Evolutionary conservation across 2,888 invertebrate genomes (phyloP).

Genomic region (Pterostichus madidus): DNA sequence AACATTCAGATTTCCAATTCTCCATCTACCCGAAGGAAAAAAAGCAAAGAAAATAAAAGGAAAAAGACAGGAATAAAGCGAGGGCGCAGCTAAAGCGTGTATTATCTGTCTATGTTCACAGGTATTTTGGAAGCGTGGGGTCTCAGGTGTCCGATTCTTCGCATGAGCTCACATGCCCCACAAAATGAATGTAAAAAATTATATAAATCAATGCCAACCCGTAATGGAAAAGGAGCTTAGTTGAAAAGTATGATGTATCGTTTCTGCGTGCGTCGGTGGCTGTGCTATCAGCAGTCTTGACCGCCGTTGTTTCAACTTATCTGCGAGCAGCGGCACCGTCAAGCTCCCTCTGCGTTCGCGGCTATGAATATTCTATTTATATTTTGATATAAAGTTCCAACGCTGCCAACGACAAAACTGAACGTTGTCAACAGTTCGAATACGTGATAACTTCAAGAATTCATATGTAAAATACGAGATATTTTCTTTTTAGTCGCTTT

Average conservation of each 20-base stretch:
- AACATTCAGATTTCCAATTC: slow-evolving; percentile 61
- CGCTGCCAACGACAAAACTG: slow-evolving; percentile 15
- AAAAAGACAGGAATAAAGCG: background rate
- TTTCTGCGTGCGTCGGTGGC: slow-evolving; percentile 32
- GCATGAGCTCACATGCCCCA: slow-evolving; percentile 57
- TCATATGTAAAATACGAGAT: background rate
- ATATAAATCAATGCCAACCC: slow-evolving; percentile 63
- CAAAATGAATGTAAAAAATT: slow-evolving; percentile 64
- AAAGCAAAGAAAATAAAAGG: background rate
- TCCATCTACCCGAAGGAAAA: slow-evolving; percentile 30
- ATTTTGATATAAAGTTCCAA: slow-evolving; percentile 42
- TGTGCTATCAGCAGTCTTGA: slow-evolving; percentile 30
- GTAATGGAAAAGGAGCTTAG: slow-evolving; percentile 65
- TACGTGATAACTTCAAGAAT: slow-evolving; percentile 24
- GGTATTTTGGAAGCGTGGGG: slow-evolving; percentile 49
- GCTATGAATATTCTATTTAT: slow-evolving; percentile 55
- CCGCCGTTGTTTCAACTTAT: slow-evolving; percentile 36
- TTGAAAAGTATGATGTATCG: slow-evolving; percentile 62
- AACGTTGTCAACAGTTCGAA: slow-evolving; percentile 38
- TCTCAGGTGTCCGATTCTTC: slow-evolving; percentile 58
- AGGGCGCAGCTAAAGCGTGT: background rate
- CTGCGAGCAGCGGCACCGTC: background rate
- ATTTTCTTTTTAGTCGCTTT: background rate
- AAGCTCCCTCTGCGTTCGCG: background rate
- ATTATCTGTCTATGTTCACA: slow-evolving; percentile 40